Evolutionary conservation across 2,888 invertebrate species (phyloP).

Genomic region (Metallyticus violacea): DNA sequence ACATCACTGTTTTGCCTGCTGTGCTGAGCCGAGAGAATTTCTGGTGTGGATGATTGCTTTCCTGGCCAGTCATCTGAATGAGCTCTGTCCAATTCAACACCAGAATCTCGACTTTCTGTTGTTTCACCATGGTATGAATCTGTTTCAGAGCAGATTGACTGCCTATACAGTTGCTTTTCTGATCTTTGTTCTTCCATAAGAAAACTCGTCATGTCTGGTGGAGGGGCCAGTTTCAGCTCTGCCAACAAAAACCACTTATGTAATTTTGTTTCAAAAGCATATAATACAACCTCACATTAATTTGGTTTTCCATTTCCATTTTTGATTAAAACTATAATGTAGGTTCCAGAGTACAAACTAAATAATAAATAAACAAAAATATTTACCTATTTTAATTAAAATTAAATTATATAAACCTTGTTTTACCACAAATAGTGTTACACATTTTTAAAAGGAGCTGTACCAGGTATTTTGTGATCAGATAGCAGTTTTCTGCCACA

Average conservation of each 20-base stretch:
- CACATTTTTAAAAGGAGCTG: too few species aligned
- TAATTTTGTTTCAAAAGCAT: too few species aligned
- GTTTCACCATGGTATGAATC: conserved; percentile 48
- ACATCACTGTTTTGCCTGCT: conserved; percentile 79
- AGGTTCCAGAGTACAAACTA: too few species aligned
- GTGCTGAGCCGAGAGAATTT: conserved; percentile 58
- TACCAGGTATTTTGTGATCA: too few species aligned
- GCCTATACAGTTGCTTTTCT: conserved; percentile 73
- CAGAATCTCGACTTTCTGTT: conserved; percentile 71
- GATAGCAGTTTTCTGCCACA: too few species aligned
- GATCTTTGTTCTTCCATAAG: conserved; percentile 77
- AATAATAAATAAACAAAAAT: too few species aligned
- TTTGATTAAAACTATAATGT: too few species aligned
- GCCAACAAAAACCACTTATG: conserved; percentile 2
- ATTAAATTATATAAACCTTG: too few species aligned
- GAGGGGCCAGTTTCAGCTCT: conserved; percentile 60
- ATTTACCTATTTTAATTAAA: too few species aligned
- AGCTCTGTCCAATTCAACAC: conserved; percentile 63
- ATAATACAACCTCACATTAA: too few species aligned
- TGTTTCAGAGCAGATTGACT: conserved; percentile 62
- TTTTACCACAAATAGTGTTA: too few species aligned
- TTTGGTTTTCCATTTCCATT: too few species aligned
- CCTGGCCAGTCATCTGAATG: conserved; percentile 41
- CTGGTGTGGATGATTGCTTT: conserved; percentile 31
- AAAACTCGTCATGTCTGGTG: conserved; percentile 77